These are phyloP conservation scores for Phylloscopus whistleri DNA, from an alignment of 2,113 vertebrate species.

Conservation along the genomic window DNA sequence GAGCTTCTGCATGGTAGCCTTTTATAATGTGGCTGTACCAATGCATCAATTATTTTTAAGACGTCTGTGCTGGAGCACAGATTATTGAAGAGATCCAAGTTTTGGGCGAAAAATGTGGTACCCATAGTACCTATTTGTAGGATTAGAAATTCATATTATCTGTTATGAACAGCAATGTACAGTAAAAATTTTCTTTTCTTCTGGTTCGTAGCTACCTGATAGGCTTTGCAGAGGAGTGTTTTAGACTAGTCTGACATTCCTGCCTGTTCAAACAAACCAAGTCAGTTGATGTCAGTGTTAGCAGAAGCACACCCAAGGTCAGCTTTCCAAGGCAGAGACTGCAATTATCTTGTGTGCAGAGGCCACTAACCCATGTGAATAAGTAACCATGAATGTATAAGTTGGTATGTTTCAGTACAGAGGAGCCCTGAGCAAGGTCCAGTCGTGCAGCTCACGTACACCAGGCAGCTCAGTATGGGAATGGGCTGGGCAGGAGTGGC, in stretches of 20 bases:
- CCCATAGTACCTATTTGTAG: not conserved
- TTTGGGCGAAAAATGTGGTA: not conserved
- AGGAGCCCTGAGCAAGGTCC: not conserved
- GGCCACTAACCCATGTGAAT: not conserved
- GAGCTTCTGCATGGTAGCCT: not conserved
- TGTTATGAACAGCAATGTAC: not conserved
- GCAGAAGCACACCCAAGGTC: not conserved
- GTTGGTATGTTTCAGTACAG: not conserved
- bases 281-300: not conserved
- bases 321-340: not conserved
- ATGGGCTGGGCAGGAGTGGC: not conserved
- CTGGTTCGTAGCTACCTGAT: not conserved
- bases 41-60: not conserved
- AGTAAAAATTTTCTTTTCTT: not conserved
- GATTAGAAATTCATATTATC: not conserved
- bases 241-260: not conserved
- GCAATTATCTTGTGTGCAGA: not conserved
- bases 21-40: not conserved
- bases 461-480: not conserved
- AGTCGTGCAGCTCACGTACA: accelerated
- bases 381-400: not conserved
- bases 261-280: not conserved
- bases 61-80: not conserved
- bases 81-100: not conserved
- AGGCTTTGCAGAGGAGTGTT: not conserved